Percentiles rank a stretch among this genome's conserved stretches.
These are phyloP conservation scores for Sander lucioperca DNA, from an alignment of 2,113 vertebrate species.

Conservation along the genomic window DNA sequence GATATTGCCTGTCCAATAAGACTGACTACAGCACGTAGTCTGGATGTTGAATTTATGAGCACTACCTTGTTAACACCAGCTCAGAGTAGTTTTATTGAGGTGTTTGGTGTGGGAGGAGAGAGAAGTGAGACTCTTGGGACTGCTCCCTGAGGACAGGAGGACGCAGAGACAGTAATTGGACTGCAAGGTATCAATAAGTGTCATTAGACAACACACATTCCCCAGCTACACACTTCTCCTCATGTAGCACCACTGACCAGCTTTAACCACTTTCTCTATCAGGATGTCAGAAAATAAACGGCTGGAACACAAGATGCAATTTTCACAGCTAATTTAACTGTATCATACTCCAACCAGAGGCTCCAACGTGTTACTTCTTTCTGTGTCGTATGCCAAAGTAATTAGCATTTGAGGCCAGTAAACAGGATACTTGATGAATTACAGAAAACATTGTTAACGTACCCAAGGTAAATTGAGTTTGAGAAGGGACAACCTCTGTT, in stretches of 20 bases:
- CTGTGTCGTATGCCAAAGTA: background rate
- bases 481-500: background rate
- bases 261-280: constrained; percentile 1
- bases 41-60: background rate
- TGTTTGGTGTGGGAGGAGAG: constrained; percentile 1
- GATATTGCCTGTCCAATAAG: background rate
- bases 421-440: constrained; percentile 13
- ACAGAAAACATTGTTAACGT: background rate
- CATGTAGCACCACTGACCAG: background rate
- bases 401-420: constrained; percentile 15
- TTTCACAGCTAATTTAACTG: constrained; percentile 12
- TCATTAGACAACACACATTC: constrained; percentile 36
- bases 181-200: constrained; percentile 54
- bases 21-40: background rate
- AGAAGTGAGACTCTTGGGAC: constrained; percentile 11
- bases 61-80: background rate
- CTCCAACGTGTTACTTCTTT: background rate
- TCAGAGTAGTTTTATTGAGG: background rate
- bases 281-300: background rate
- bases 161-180: constrained; percentile 51
- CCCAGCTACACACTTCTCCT: constrained; percentile 8
- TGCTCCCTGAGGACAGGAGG: constrained; percentile 38
- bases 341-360: background rate
- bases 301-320: background rate
- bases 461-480: background rate